Percentiles rank a stretch among this genome's conserved stretches.
Conservation (phyloP, 2,888 invertebrate species). For the Tinea semifulvella region DNA sequence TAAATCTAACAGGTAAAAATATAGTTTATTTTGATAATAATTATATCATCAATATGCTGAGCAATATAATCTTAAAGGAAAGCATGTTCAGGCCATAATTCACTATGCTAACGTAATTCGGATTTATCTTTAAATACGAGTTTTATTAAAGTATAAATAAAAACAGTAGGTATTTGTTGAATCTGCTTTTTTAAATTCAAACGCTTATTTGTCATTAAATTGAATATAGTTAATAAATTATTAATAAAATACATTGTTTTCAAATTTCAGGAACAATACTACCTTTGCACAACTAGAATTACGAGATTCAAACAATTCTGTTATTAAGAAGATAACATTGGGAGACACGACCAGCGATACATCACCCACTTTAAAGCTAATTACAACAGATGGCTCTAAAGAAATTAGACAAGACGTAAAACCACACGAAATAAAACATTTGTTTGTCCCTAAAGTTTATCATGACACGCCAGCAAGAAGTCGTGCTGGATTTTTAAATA, state of each 20-base stretch:
- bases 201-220: too few relatives aligned
- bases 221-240: too few relatives aligned
- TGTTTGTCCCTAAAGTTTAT: slow-evolving; percentile 48
- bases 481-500: slow-evolving; percentile 50
- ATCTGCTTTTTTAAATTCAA: too few relatives aligned
- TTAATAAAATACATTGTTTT: slow-evolving; percentile 15
- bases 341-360: slow-evolving; percentile 47
- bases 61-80: too few relatives aligned
- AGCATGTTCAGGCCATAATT: too few relatives aligned
- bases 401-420: slow-evolving; percentile 51
- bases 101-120: too few relatives aligned
- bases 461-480: slow-evolving; percentile 41
- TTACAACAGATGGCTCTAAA: slow-evolving; percentile 45
- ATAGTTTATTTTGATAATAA: background rate
- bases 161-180: too few relatives aligned
- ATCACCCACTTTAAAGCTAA: slow-evolving; percentile 35
- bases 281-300: slow-evolving; percentile 58
- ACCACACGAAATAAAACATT: slow-evolving; percentile 52
- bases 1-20: slow-evolving; percentile 49
- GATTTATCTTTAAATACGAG: too few relatives aligned
- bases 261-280: slow-evolving; percentile 50
- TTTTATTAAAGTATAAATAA: too few relatives aligned
- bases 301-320: slow-evolving; percentile 43
- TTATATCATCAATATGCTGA: too few relatives aligned
- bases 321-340: slow-evolving; percentile 48